Evolutionary conservation across 2,113 vertebrate species (phyloP), one percentile per base, ranked within the genome.

Genomic region (Sturnira hondurensis): DNA sequence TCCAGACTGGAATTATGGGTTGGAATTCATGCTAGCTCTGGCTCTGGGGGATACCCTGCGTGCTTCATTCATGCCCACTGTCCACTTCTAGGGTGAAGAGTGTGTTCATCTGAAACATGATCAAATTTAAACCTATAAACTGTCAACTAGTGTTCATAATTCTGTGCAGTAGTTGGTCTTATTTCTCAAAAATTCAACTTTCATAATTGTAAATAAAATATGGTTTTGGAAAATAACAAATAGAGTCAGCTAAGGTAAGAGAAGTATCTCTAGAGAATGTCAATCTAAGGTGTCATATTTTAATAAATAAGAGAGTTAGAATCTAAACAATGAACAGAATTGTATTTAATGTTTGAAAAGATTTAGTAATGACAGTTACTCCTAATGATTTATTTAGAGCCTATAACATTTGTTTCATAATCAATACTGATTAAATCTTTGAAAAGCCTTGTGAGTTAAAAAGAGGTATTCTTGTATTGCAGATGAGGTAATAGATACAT

Each of bases 321-420:
- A 38, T 82, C n/a, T 85, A 88, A 95, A 71, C 45, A 71, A 26
- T 63, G 26, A 80, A n/a, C 68, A n/a, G 4, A 89, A n/a, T 96
- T 92, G 52, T 56, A 65, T 28, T 96, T 81, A 91, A 54, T 83
- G 10, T 83, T 86, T 87, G 52, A 94, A 90, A 93, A 65, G 33
- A 88, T 90, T 82, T 54, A 86, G 45, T 58, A 73, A 36, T 74
- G 50, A 74, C 12, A 86, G 15, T 78, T 89, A 5, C 22, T 95
- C 78, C 65, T 84, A 52, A 74, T 87, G n/a, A 87, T 84, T 26
- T 67, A 86, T 38, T 54, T 22, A 86, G 58, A 77, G 24, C 2
- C 10, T 80, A 7, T 88, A 68, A 26, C 10, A 76, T 65, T 77
- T 77, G 19, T 90, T 91, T 91, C 41, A 16, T 54, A 41, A 7